Conservation (phyloP, 2,113 vertebrate genomes). For the Centropus bengalensis region DNA sequence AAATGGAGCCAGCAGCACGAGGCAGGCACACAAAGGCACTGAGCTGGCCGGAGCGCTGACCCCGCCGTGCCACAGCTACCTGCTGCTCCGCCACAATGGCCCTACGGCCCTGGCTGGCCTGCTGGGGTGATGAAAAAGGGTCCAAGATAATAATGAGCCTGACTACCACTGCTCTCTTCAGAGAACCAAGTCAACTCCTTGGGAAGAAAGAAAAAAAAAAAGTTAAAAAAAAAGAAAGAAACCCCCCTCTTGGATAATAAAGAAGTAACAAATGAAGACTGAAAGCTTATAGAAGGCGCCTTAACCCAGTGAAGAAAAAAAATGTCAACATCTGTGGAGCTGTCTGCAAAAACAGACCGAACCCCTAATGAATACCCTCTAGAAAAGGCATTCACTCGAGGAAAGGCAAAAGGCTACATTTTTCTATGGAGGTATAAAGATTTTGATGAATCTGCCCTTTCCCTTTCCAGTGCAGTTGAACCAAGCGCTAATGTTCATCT, state of each 20-base stretch:
- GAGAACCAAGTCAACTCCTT: conserved; percentile 74
- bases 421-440: conserved; percentile 80
- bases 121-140: conserved; percentile 78
- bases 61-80: conserved; percentile 84
- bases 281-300: conserved; percentile 92
- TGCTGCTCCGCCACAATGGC: conserved; percentile 91
- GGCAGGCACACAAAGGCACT: conserved; percentile 72
- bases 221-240: conserved; percentile 60
- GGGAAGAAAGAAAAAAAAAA: conserved; percentile 66
- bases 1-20: conserved; percentile 66
- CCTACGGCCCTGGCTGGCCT: conserved; percentile 78
- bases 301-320: conserved; percentile 88
- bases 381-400: conserved; percentile 78
- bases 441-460: conserved; percentile 74
- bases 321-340: conserved; percentile 93
- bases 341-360: conserved; percentile 79
- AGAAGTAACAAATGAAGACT: conserved; percentile 89
- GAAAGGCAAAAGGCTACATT: conserved; percentile 89
- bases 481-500: conserved; percentile 76
- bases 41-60: conserved; percentile 73
- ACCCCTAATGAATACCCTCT: conserved; percentile 79
- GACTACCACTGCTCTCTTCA: conserved; percentile 86
- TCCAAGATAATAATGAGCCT: conserved; percentile 83
- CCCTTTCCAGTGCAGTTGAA: conserved; percentile 82
- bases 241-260: conserved; percentile 82